A percentile compares a stretch with the other conserved stretches of the same genome.
Conservation (phyloP, 37 sponge, comb jelly and placozoan genomes). For the Spongia lamella region DNA sequence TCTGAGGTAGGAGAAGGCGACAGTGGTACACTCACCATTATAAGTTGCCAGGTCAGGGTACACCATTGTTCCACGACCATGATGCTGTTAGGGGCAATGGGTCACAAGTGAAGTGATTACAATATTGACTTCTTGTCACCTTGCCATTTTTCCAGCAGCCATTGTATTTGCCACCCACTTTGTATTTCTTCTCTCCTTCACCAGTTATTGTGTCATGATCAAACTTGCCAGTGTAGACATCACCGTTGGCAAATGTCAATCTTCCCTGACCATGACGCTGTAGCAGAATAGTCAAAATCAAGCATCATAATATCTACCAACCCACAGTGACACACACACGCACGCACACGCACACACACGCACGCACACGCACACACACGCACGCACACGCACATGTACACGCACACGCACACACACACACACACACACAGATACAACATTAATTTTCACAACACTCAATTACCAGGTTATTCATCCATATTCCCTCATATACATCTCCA, state of each 20-base stretch:
- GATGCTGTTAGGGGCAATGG: constrained; percentile 63
- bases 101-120: neutral
- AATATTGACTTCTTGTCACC: constrained; percentile 24
- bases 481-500: neutral
- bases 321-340: too few species aligned
- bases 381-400: neutral
- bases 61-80: constrained; percentile 77
- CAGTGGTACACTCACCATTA: constrained; percentile 48
- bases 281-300: neutral
- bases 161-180: constrained; percentile 58
- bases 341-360: too few species aligned
- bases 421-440: neutral
- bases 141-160: constrained; percentile 75
- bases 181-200: constrained; percentile 84
- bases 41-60: constrained; percentile 72
- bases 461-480: neutral
- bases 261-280: constrained; percentile 72
- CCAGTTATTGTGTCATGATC: constrained; percentile 59
- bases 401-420: neutral
- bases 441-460: too few species aligned
- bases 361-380: too few species aligned
- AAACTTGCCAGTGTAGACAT: constrained; percentile 66
- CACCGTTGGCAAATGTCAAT: constrained; percentile 57
- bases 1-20: too few species aligned
- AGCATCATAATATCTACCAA: too few species aligned